These are phyloP conservation scores for Pempheris klunzingeri DNA, from an alignment of 2,797 vertebrate genomes.

Conservation along the genomic window DNA sequence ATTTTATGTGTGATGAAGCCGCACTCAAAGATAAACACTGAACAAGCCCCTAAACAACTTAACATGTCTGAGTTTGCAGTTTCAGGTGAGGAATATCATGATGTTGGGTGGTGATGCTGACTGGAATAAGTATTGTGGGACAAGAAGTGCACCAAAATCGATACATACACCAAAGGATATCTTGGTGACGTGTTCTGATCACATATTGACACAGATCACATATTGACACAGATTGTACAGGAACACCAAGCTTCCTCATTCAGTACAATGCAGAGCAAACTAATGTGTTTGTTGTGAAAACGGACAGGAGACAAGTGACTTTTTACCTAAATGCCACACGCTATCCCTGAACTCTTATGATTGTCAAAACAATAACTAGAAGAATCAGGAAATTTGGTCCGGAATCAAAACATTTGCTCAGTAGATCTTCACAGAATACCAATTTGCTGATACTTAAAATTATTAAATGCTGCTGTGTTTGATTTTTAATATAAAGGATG, in stretches of 20 bases:
- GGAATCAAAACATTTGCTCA: neutral
- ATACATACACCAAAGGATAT: neutral
- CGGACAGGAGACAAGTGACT: neutral
- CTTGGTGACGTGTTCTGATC: neutral
- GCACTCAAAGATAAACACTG: slow-evolving; percentile 22
- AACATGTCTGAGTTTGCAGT: neutral
- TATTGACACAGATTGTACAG: neutral
- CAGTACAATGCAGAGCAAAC: neutral
- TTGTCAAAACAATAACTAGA: neutral
- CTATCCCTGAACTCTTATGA: neutral
- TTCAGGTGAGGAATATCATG: neutral
- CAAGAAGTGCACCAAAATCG: neutral
- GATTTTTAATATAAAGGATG: neutral
- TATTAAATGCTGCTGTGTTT: neutral
- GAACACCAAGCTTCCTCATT: neutral
- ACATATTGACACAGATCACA: neutral
- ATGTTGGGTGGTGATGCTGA: too few relatives aligned
- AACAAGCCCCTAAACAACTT: neutral
- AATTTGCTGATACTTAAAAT: neutral
- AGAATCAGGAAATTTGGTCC: neutral
- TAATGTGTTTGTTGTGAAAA: neutral
- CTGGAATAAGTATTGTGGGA: neutral
- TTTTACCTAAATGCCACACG: neutral
- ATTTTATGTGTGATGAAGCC: slow-evolving; percentile 26
- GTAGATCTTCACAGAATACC: neutral